Evolutionary conservation across 2,797 vertebrate species (phyloP).

Genomic region (Cossypha heuglini): DNA sequence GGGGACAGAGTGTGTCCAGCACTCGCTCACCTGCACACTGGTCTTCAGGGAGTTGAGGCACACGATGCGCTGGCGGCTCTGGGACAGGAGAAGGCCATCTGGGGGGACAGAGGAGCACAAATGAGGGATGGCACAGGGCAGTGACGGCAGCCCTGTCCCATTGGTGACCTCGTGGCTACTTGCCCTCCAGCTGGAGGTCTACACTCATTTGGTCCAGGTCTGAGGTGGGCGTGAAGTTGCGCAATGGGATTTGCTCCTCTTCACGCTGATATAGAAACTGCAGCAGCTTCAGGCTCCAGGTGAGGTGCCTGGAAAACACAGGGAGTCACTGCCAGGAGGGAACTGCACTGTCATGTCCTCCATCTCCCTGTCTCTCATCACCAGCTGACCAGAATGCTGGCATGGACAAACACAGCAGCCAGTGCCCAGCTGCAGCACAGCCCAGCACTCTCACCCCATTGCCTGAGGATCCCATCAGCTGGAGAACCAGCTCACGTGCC

Average conservation of each 20-base stretch:
- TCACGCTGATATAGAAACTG: constrained; percentile 85
- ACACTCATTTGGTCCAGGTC: constrained; percentile 90
- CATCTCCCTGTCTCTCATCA: background rate
- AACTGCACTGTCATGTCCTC: background rate
- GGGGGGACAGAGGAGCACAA: background rate
- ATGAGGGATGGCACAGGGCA: background rate
- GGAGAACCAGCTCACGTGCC: background rate
- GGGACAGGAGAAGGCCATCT: constrained; percentile 96
- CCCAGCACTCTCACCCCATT: background rate
- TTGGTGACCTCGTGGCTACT: background rate
- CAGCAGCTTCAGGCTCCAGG: constrained; percentile 93
- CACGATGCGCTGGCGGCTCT: constrained; percentile 94
- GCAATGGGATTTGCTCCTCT: constrained; percentile 85
- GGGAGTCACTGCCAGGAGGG: background rate
- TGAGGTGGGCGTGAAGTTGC: constrained; percentile 86
- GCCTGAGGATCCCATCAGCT: background rate
- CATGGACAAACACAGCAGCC: background rate
- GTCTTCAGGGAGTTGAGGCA: constrained; percentile 91
- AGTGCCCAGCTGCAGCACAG: background rate
- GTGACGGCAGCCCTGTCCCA: accelerated
- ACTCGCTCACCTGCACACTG: constrained; percentile 80
- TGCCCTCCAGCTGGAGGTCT: constrained; percentile 89
- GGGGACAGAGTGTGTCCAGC: background rate
- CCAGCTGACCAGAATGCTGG: background rate
- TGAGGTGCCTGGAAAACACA: constrained; percentile 84